phyloP scores from a whole-genome alignment of 2,797 vertebrate genomes.

The Sardinella longiceps region DNA sequence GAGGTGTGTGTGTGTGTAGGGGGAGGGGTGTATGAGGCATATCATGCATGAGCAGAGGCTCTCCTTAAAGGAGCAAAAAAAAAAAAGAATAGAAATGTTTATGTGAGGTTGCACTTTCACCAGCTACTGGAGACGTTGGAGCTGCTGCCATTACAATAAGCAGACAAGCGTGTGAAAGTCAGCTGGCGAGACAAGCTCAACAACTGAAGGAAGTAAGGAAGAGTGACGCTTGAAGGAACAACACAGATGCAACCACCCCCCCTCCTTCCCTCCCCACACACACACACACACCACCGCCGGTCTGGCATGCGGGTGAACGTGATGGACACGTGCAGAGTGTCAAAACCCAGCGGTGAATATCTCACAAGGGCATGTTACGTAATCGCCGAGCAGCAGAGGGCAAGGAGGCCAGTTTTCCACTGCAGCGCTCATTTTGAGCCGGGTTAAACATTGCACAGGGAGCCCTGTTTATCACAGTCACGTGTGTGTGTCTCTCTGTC shows the following conservation, averaged over 20 bases:
- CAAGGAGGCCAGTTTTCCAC: not conserved
- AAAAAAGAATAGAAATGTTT: no score
- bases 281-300: no score
- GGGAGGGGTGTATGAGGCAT: no score
- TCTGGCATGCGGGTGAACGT: not conserved
- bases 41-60: not conserved
- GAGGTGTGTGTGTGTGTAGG: no score
- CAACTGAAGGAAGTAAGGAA: not conserved
- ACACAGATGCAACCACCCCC: not conserved
- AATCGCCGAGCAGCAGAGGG: not conserved
- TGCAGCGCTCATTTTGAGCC: not conserved
- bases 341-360: not conserved
- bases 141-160: no score
- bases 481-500: no score
- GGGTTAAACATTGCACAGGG: constrained; percentile 1
- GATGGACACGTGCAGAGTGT: not conserved
- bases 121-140: not conserved
- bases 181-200: not conserved
- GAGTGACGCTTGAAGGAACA: not conserved
- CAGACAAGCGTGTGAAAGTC: not conserved
- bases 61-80: not conserved
- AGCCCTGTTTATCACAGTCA: not conserved
- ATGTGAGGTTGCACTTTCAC: not conserved
- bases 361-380: not conserved
- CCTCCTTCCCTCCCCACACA: no score